A percentile compares a stretch with the other conserved stretches of the same genome.
Evolutionary conservation across 30 jellyfish, hydroid and myxozoan species (phyloP).

Genomic region (Aurelia aurita complex sp. Pacific): DNA sequence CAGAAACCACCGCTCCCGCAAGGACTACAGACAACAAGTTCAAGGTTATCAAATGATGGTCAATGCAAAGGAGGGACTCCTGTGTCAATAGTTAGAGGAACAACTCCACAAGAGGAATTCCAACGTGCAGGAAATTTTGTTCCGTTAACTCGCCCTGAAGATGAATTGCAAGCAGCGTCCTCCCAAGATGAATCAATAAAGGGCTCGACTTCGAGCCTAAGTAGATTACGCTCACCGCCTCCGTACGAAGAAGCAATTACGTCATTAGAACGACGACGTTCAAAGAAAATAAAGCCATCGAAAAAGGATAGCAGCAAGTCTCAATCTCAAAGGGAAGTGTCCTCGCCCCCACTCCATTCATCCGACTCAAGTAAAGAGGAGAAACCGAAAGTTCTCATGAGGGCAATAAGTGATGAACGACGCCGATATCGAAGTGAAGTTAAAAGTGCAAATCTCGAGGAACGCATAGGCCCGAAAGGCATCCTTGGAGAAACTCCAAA

Average conservation of each 20-base stretch:
- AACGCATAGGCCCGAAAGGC: slow-evolving; percentile 18
- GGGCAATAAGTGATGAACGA: slow-evolving; percentile 23
- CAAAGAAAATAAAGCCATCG: neutral
- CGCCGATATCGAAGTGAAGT: slow-evolving; percentile 33
- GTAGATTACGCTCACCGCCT: slow-evolving; percentile 57
- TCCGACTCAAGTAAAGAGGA: slow-evolving; percentile 32
- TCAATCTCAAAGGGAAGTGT: neutral
- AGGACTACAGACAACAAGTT: neutral
- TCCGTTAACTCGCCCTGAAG: neutral
- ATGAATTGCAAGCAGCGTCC: slow-evolving; percentile 4
- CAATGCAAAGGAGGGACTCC: neutral
- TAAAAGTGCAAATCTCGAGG: slow-evolving; percentile 60
- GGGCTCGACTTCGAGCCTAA: slow-evolving; percentile 8
- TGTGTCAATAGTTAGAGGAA: neutral
- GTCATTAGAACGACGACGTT: slow-evolving; percentile 37
- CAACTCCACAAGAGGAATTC: slow-evolving; percentile 8
- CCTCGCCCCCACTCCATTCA: slow-evolving; percentile 4
- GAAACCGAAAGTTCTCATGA: slow-evolving; percentile 34
- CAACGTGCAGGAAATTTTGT: neutral
- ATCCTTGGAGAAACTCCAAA: neutral
- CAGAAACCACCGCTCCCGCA: neutral
- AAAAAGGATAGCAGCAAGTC: neutral
- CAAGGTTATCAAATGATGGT: neutral
- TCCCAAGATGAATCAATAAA: slow-evolving; percentile 8
- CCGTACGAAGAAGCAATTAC: slow-evolving; percentile 67